Conservation (phyloP, 1,140 invertebrate genomes). For the Drosophila carrolli region DNA sequence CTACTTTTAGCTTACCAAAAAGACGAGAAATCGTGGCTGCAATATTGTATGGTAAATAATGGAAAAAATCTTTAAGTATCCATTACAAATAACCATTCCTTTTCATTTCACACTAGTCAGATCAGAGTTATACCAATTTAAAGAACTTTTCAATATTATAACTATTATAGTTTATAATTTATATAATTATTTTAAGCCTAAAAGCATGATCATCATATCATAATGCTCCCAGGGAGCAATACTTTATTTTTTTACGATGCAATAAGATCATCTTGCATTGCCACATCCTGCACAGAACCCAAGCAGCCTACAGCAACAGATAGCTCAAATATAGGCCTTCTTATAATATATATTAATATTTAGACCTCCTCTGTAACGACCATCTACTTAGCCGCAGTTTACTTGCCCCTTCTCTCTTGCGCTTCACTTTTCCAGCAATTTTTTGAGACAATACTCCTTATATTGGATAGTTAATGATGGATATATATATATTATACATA, state of each 20-base stretch:
- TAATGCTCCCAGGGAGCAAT: not conserved
- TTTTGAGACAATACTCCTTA: slow-evolving; percentile 66
- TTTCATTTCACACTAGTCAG: too few relatives aligned
- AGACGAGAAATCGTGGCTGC: too few relatives aligned
- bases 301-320: slow-evolving; percentile 5
- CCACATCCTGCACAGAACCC: slow-evolving; percentile 17
- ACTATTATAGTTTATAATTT: too few relatives aligned
- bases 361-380: slow-evolving; percentile 14
- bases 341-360: slow-evolving; percentile 28
- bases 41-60: too few relatives aligned
- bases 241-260: not conserved
- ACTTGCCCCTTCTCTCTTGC: slow-evolving; percentile 11
- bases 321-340: slow-evolving; percentile 34
- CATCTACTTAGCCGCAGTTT: slow-evolving; percentile 11
- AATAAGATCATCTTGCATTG: not conserved
- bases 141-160: too few relatives aligned
- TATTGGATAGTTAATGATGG: slow-evolving; percentile 55
- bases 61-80: too few relatives aligned
- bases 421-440: slow-evolving; percentile 50
- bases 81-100: too few relatives aligned
- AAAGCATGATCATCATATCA: not conserved
- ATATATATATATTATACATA: slow-evolving; percentile 46
- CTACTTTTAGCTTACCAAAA: too few relatives aligned
- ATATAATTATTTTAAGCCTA: too few relatives aligned
- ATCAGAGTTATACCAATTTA: too few relatives aligned